phyloP scores from a whole-genome alignment of 2,797 vertebrate genomes.

The Emys orbicularis region DNA sequence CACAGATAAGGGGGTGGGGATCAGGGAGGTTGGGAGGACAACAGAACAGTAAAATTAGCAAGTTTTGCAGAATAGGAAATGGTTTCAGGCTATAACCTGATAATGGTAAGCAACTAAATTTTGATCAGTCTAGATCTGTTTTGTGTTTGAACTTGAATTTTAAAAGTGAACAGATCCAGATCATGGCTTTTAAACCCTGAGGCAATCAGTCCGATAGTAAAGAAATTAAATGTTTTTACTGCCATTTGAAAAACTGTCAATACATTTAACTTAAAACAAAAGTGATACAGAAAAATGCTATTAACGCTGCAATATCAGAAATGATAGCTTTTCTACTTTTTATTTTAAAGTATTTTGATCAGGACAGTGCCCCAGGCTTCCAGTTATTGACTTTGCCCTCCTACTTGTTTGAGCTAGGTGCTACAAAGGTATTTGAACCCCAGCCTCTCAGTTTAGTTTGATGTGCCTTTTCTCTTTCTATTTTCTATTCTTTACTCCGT shows the following conservation, averaged over 20 bases:
- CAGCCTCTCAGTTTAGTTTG: not conserved
- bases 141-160: not conserved
- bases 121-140: not conserved
- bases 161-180: not conserved
- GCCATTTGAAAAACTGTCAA: not conserved
- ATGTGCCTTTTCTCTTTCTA: not conserved
- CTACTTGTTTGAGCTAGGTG: not conserved
- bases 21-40: fast-evolving
- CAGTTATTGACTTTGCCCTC: not conserved
- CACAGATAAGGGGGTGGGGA: not conserved
- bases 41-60: not conserved
- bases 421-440: not conserved
- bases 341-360: not conserved
- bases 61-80: not conserved
- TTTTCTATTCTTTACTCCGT: not conserved
- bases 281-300: not conserved
- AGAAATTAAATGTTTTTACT: not conserved
- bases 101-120: not conserved
- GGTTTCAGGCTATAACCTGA: not conserved
- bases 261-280: not conserved
- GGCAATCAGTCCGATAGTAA: not conserved
- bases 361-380: not conserved
- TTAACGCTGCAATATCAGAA: not conserved
- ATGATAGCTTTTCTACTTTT: not conserved
- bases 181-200: not conserved